Evolutionary conservation across 2,888 invertebrate species (phyloP), one percentile per base, ranked within the genome.

Genomic region (Stictocephala bisonia): DNA sequence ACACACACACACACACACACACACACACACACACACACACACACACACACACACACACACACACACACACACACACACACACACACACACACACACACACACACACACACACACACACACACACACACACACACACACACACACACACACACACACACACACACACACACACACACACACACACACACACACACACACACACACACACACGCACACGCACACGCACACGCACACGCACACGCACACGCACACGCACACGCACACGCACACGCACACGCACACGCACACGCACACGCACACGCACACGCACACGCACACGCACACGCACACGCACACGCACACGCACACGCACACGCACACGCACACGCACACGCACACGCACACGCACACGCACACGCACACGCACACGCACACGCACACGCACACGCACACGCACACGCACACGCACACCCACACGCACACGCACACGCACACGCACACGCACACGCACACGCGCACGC

Each of bases 1-100:
- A 11, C 44, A 11, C 44, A 11, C 44, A 6, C 44, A 44, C 44
- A 44, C 44, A 44, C 44, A 44, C 44, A 44, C 44, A 44, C 44
- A 44, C 44, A 44, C 44, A 44, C 44, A 44, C 44, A 44, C 44
- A 44, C 44, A 44, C 44, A 44, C 44, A 44, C 44, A 44, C 44
- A 44, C 44, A 44, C 44, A 44, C 44, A 44, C 44, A 44, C 44
- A 44, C n/a, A n/a, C n/a, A n/a, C n/a, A n/a, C n/a, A n/a, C n/a
- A n/a, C n/a, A n/a, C n/a, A n/a, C n/a, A n/a, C n/a, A n/a, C n/a
- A n/a, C n/a, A n/a, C n/a, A n/a, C 44, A 44, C 44, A 44, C 44
- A 44, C 44, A 44, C 44, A 44, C 44, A 44, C 44, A 44, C 44
- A 44, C 44, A 44, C 44, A 44, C 44, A 6, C 44, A 11, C 3